Evolutionary conservation across 2,888 invertebrate species (phyloP).

Genomic region (Eupithecia insigniata): DNA sequence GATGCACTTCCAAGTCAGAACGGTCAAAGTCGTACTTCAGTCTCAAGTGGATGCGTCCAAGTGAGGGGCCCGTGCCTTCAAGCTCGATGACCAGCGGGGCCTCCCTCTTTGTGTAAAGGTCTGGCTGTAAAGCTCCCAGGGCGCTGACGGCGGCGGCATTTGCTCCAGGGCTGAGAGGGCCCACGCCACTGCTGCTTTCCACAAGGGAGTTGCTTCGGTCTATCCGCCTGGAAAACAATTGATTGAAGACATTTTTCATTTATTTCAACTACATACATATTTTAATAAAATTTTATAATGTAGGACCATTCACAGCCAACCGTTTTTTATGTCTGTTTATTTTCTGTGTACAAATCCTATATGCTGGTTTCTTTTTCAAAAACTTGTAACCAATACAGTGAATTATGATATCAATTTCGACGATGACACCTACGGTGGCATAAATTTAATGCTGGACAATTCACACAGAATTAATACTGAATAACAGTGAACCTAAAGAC

Average conservation of each 20-base stretch:
- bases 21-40: conserved; percentile 95
- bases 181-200: conserved; percentile 76
- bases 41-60: conserved; percentile 92
- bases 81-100: conserved; percentile 89
- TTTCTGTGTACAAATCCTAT: too few relatives aligned
- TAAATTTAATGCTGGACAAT: too few relatives aligned
- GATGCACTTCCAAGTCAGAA: conserved; percentile 94
- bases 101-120: conserved; percentile 92
- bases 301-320: too few relatives aligned
- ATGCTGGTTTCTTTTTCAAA: too few relatives aligned
- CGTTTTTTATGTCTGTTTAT: too few relatives aligned
- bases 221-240: conserved; percentile 68
- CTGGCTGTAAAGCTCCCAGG: conserved; percentile 93
- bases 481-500: too few relatives aligned
- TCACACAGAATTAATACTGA: too few relatives aligned
- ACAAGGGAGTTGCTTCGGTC: conserved; percentile 82
- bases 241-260: not conserved
- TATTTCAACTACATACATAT: too few relatives aligned
- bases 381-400: too few relatives aligned
- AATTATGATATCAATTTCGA: too few relatives aligned
- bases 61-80: conserved; percentile 86
- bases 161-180: conserved; percentile 75
- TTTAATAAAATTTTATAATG: too few relatives aligned
- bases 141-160: conserved; percentile 71
- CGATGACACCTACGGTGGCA: too few relatives aligned